Evolutionary conservation across 2,888 invertebrate genomes (phyloP).

Genomic region (Acleris laterana): DNA sequence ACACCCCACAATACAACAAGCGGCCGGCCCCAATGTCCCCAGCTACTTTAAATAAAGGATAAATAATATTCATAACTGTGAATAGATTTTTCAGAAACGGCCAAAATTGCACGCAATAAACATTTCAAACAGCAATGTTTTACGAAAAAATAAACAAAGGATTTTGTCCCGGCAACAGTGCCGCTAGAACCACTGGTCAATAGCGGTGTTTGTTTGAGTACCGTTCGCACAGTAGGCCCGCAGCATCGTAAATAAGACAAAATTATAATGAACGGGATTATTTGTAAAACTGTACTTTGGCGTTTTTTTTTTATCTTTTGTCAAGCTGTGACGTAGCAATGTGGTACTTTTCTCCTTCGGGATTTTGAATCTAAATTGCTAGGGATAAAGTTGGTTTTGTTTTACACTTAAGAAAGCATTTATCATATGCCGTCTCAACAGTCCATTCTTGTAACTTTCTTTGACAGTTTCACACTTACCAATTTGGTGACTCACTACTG

Average conservation of each 20-base stretch:
- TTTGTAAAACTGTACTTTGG: constrained; percentile 72
- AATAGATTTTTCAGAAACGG: constrained; percentile 64
- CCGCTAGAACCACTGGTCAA: constrained; percentile 50
- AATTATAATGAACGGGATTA: constrained; percentile 72
- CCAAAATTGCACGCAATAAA: constrained; percentile 74
- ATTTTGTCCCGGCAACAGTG: constrained; percentile 45
- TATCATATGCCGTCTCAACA: constrained; percentile 26
- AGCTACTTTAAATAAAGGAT: constrained; percentile 68
- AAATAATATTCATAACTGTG: constrained; percentile 54
- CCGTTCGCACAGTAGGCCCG: constrained; percentile 70
- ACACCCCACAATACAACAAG: constrained; percentile 26
- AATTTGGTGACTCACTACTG: constrained; percentile 7
- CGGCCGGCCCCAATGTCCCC: constrained; percentile 45
- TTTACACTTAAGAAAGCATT: constrained; percentile 4
- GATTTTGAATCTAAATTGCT: constrained; percentile 5
- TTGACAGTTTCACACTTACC: constrained; percentile 17
- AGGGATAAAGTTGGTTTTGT: constrained; percentile 9
- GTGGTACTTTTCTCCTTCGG: background rate
- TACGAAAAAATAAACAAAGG: constrained; percentile 63
- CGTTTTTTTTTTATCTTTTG: constrained; percentile 49
- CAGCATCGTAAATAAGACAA: constrained; percentile 71
- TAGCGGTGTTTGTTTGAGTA: constrained; percentile 64
- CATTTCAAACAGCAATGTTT: constrained; percentile 62
- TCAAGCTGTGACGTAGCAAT: constrained; percentile 31
- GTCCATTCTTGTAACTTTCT: constrained; percentile 25